Evolutionary conservation across 1,140 invertebrate species (phyloP).

Genomic region (Drosophila orena): DNA sequence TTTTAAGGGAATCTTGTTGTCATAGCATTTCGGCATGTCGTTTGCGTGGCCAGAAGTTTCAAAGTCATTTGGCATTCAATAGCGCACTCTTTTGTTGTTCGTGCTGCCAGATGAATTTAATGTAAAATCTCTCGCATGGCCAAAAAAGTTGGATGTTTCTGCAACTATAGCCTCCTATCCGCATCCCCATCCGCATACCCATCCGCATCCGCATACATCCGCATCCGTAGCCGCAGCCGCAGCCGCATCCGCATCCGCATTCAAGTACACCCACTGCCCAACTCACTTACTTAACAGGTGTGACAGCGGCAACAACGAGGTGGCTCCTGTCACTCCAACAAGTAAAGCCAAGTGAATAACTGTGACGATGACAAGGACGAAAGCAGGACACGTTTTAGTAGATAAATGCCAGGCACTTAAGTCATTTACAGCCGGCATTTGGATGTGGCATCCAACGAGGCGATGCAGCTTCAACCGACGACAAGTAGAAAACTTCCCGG

Average conservation of each 20-base stretch:
- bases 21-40: conserved; percentile 36
- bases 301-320: conserved; percentile 32
- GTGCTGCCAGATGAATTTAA: conserved; percentile 74
- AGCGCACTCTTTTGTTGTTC: conserved; percentile 37
- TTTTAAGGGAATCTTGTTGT: conserved; percentile 32
- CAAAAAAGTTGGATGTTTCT: conserved; percentile 58
- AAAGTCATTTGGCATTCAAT: conserved; percentile 78
- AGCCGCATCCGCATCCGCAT: not conserved
- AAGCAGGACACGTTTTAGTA: conserved; percentile 64
- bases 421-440: conserved; percentile 69
- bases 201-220: not conserved
- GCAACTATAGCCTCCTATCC: conserved; percentile 5
- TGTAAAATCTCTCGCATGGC: conserved; percentile 62
- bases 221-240: too few relatives aligned
- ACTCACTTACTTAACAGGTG: conserved; percentile 63
- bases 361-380: conserved; percentile 50
- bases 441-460: conserved; percentile 30
- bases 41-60: conserved; percentile 45
- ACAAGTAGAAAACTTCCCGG: conserved; percentile 3
- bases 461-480: not conserved
- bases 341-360: conserved; percentile 52
- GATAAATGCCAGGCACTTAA: conserved; percentile 79
- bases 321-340: conserved; percentile 23
- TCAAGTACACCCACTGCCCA: not conserved
- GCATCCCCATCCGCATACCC: not conserved